A percentile compares a stretch with the other conserved stretches of the same genome.
Conservation (phyloP, 2,797 vertebrate genomes). For the Galagoides demidoff region DNA sequence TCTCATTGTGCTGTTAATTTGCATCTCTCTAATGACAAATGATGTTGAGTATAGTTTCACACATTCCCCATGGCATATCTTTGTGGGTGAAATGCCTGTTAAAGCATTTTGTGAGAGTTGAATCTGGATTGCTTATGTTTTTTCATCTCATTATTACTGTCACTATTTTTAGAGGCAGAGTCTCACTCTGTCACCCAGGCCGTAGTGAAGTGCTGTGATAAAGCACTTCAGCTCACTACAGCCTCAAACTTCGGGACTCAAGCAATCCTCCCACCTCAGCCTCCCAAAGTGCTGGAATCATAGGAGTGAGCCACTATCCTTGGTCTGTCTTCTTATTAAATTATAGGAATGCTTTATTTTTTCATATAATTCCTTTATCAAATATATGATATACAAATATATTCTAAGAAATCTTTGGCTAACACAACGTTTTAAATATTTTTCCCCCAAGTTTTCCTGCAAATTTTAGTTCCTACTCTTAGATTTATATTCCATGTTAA, state of each 20-base stretch:
- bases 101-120: not conserved
- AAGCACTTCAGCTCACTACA: too few relatives aligned
- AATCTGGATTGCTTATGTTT: not conserved
- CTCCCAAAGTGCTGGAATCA: too few relatives aligned
- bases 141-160: not conserved
- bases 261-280: too few relatives aligned
- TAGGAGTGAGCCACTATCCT: too few relatives aligned
- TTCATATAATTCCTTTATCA: not conserved
- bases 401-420: not conserved
- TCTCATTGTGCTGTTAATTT: not conserved
- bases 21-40: not conserved
- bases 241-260: too few relatives aligned
- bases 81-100: not conserved
- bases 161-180: too few relatives aligned
- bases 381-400: not conserved
- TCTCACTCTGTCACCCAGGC: too few relatives aligned
- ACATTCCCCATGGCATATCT: not conserved
- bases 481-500: not conserved
- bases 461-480: not conserved
- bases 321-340: not conserved
- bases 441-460: not conserved
- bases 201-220: too few relatives aligned
- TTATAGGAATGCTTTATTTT: not conserved
- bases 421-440: not conserved
- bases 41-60: not conserved